Percentiles rank a stretch among this genome's conserved stretches.
phyloP scores from a whole-genome alignment of 2,888 invertebrate genomes.

The Rotaria magnacalcarata region DNA sequence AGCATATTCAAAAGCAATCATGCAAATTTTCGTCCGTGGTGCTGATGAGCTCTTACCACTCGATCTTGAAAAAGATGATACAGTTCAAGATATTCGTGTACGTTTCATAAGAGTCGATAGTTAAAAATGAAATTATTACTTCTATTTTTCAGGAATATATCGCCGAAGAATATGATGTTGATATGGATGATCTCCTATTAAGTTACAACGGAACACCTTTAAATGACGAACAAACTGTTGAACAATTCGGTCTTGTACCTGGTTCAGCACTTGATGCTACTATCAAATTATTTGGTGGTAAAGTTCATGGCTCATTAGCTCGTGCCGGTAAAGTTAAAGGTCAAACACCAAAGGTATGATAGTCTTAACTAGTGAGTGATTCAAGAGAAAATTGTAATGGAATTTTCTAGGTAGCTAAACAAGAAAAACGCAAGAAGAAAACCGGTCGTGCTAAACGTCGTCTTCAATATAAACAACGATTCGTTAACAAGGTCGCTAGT shows the following conservation, averaged over 20 bases:
- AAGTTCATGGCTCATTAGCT: conserved; percentile 98
- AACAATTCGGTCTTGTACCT: conserved; percentile 36
- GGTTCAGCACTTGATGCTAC: conserved; percentile 40
- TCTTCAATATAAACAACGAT: conserved; percentile 95
- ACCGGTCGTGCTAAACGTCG: conserved; percentile 96
- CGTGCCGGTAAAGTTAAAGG: conserved; percentile 99
- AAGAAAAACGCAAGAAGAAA: conserved; percentile 91
- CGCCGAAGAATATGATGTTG: conserved; percentile 39
- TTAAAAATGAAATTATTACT: not conserved
- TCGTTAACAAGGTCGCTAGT: conserved; percentile 73
- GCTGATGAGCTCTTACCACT: not conserved
- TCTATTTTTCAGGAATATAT: not conserved
- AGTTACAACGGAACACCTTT: conserved; percentile 42
- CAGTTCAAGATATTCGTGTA: not conserved
- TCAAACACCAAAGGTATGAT: conserved; percentile 82
- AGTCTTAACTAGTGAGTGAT: not conserved
- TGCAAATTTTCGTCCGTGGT: conserved; percentile 34
- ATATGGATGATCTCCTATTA: conserved; percentile 16
- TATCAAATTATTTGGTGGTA: conserved; percentile 62
- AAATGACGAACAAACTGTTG: conserved; percentile 42
- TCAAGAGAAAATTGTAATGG: not conserved
- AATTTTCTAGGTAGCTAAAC: conserved; percentile 75
- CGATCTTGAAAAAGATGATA: conserved; percentile 24
- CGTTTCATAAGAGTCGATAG: not conserved
- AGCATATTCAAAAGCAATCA: not conserved